Evolutionary conservation across 2,888 invertebrate species (phyloP).

Genomic region (Zygaena filipendulae): DNA sequence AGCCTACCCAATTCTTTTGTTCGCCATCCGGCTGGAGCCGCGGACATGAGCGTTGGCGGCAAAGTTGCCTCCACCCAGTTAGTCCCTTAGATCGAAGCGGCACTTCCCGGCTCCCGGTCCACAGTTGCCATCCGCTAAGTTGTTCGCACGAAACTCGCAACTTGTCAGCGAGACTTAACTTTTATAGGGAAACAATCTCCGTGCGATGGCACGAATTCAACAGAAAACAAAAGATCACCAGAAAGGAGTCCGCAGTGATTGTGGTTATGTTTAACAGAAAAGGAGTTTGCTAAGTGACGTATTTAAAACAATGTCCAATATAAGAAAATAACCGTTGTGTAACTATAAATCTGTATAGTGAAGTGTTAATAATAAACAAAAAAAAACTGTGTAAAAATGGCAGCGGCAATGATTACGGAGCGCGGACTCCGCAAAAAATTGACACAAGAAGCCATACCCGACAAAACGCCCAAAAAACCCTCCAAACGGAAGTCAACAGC

Average conservation of each 20-base stretch:
- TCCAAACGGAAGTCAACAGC: constrained; percentile 61
- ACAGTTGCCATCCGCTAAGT: constrained; percentile 47
- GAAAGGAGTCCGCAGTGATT: constrained; percentile 7
- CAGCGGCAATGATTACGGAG: constrained; percentile 67
- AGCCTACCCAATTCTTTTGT: constrained; percentile 19
- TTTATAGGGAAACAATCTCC: constrained; percentile 41
- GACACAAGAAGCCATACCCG: constrained; percentile 56
- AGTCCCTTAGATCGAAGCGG: constrained; percentile 43
- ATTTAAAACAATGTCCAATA: no score
- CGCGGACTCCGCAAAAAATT: constrained; percentile 62
- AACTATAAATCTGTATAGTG: no score
- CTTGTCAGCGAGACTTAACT: constrained; percentile 38
- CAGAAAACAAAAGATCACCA: constrained; percentile 27
- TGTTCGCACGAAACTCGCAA: constrained; percentile 41
- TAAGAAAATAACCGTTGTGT: no score
- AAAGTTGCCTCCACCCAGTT: constrained; percentile 37
- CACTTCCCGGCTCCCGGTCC: constrained; percentile 54
- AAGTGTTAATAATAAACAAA: no score
- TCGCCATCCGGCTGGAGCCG: constrained; percentile 20
- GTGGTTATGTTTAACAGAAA: constrained; percentile 1
- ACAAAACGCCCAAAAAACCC: constrained; percentile 55
- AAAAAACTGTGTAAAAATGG: constrained; percentile 65
- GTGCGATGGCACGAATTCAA: constrained; percentile 15
- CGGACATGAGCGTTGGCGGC: no score
- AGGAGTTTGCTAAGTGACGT: constrained; percentile 10